These are phyloP conservation scores for Callionymus lyra DNA, from an alignment of 2,113 vertebrate species.

Conservation along the genomic window DNA sequence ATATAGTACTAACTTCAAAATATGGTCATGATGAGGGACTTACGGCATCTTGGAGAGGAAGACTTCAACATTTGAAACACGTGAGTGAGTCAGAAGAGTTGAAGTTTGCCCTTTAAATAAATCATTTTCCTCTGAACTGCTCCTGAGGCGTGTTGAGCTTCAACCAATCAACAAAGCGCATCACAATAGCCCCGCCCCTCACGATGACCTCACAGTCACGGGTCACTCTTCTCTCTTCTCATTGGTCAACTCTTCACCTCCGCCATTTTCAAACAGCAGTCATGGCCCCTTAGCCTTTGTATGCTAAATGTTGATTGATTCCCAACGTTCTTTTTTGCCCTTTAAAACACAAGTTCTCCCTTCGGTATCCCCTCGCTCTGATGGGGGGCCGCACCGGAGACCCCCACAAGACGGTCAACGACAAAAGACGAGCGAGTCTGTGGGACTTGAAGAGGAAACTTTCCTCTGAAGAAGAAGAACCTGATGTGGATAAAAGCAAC, in stretches of 20 bases:
- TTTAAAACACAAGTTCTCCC: background rate
- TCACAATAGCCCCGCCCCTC: conserved; percentile 17
- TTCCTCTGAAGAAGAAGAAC: conserved; percentile 28
- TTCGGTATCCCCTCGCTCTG: background rate
- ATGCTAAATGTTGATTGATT: background rate
- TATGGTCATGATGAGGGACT: no score
- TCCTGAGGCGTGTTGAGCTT: no score
- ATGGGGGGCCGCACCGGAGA: no score
- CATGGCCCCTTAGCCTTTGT: background rate
- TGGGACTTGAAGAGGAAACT: conserved; percentile 23
- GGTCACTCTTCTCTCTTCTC: conserved; percentile 1
- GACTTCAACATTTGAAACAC: no score
- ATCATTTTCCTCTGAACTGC: no score
- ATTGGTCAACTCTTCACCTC: conserved; percentile 52
- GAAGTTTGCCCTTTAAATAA: no score
- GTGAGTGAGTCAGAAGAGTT: no score
- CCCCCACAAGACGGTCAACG: no score
- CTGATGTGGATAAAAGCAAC: background rate
- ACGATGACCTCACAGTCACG: conserved; percentile 5
- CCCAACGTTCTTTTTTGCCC: conserved; percentile 1
- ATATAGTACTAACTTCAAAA: no score
- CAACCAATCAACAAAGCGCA: no score
- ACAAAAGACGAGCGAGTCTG: conserved; percentile 18
- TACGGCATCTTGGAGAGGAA: no score
- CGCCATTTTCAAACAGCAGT: conserved; percentile 63